These are phyloP conservation scores for Acronicta leporina DNA, from an alignment of 2,888 invertebrate species.

Conservation along the genomic window DNA sequence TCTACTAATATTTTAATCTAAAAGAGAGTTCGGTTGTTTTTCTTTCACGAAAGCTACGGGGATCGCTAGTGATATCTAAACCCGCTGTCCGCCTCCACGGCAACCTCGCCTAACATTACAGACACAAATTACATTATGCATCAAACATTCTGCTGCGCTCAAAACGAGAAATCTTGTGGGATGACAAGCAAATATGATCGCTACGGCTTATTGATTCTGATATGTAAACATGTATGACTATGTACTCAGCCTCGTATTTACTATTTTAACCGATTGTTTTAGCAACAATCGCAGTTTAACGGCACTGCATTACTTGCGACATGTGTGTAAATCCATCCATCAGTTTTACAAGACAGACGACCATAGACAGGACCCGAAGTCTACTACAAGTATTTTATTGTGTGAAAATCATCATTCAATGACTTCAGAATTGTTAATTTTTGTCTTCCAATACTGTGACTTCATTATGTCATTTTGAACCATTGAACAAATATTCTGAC, in stretches of 20 bases:
- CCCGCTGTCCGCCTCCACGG: constrained; percentile 26
- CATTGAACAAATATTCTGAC: too few species aligned
- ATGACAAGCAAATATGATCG: constrained; percentile 41
- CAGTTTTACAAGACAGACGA: too few species aligned
- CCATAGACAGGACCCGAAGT: too few species aligned
- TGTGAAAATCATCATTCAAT: too few species aligned
- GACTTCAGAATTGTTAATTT: too few species aligned
- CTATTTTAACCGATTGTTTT: constrained; percentile 14
- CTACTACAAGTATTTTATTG: too few species aligned
- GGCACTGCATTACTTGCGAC: not conserved
- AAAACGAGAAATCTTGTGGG: constrained; percentile 45
- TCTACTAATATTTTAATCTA: too few species aligned
- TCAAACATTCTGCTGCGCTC: constrained; percentile 40
- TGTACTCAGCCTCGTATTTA: constrained; percentile 1
- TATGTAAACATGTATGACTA: constrained; percentile 32
- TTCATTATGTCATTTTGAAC: too few species aligned
- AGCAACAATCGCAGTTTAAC: not conserved
- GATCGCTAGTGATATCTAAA: not conserved
- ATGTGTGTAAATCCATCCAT: too few species aligned
- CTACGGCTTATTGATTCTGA: constrained; percentile 41
- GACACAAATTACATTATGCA: constrained; percentile 42
- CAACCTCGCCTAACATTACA: constrained; percentile 9
- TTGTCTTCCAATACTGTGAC: too few species aligned
- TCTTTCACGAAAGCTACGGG: too few species aligned
- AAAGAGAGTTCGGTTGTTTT: too few species aligned